Base-by-base conservation (phyloP, 2,797 vertebrate species). In the Centropyge bicolor region DNA sequence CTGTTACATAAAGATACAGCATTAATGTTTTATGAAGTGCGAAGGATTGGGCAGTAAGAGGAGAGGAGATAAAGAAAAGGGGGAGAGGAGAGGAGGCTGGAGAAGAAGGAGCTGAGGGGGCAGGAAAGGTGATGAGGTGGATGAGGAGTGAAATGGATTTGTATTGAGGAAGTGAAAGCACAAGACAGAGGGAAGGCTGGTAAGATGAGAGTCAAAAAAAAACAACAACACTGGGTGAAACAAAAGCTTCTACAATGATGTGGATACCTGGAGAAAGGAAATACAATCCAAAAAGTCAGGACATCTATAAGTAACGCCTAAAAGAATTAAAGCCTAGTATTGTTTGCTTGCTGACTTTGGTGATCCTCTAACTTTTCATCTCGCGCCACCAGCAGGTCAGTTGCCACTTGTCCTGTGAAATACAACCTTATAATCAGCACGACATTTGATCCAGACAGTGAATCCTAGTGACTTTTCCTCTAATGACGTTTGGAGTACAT, bases 1-100 rank as follows among this genome's bases (percentile, higher is more conserved):
- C 57, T 76, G 69, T 65, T 49, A 22, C 51, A 55, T 72, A 81
- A 59, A 81, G 70, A 85, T 77, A 62, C 5, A 41, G 6, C 70
- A 61, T 51, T 51, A 31, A 61, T 69, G 59, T 73, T 65, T 84
- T 20, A 80, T 75, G 76, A 12, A 7, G 69, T 43, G 24, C 27
- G 19, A 24, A 49, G 24, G 43, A 68, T 45, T 27, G 62, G 22
- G 60, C 52, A 27, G 41, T 1, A 6, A 22, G 57, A 36, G 51
- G 27, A 38, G 68, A 5, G 31, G 24, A 27, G 12, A 19, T 31
- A 16, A 24, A 22, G 22, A 19, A 31, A 6, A 35, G 45, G 5
- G 7, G n/a, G 45, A 51, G 19, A 24, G 27, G 46, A 20, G 13
- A 24, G 22, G 62, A 35, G 9, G 41, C 6, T 35, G 17, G 13